A percentile compares a stretch with the other conserved stretches of the same genome.
phyloP scores from a whole-genome alignment of 2,113 vertebrate genomes.

The Cyanistes caeruleus region DNA sequence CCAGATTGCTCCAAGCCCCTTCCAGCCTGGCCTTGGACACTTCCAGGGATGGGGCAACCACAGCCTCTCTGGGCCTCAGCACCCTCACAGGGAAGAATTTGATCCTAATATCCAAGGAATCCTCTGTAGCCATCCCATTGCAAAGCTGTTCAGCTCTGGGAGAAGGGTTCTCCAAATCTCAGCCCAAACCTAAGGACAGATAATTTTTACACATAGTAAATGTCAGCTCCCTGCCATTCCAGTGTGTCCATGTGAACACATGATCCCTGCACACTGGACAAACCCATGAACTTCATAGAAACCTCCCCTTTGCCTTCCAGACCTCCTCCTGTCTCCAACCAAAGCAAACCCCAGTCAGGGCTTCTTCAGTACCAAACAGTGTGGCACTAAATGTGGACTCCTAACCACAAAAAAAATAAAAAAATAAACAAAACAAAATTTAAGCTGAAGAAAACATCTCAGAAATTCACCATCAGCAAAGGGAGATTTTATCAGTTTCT shows the following conservation, averaged over 20 bases:
- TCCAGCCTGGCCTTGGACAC: not conserved
- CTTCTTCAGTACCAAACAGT: not conserved
- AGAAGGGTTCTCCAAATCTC: not conserved
- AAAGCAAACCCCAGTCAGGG: not conserved
- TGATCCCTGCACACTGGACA: not conserved
- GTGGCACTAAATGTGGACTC: not conserved
- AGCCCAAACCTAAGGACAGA: not conserved
- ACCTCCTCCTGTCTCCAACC: not conserved
- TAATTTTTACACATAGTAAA: not conserved
- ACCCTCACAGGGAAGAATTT: not conserved
- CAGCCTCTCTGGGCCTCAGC: not conserved
- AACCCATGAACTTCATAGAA: not conserved
- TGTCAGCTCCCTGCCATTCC: not conserved
- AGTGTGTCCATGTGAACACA: accelerated
- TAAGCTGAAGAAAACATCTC: not conserved
- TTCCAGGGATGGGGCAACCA: not conserved
- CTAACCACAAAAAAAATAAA: not conserved
- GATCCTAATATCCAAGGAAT: not conserved
- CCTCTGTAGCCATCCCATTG: not conserved
- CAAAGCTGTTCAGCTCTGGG: not conserved
- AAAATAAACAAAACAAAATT: no score
- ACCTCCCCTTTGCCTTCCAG: not conserved
- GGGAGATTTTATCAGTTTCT: conserved; percentile 13
- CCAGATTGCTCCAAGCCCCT: not conserved
- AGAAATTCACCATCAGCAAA: conserved; percentile 24